Percentiles rank a stretch among this genome's conserved stretches.
These are phyloP conservation scores for Penelope pileata DNA, from an alignment of 2,113 vertebrate species.

Conservation along the genomic window DNA sequence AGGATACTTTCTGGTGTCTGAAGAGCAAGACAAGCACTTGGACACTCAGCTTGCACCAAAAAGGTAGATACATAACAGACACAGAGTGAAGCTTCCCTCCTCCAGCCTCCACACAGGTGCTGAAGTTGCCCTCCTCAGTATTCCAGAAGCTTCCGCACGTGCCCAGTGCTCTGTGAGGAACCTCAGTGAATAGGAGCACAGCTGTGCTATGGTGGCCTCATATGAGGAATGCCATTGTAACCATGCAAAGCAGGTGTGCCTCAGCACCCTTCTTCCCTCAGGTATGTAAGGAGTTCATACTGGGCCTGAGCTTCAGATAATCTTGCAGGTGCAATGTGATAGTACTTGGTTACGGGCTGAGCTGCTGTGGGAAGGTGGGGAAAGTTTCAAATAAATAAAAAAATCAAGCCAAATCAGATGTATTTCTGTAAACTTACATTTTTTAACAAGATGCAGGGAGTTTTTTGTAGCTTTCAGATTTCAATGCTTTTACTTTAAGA, in stretches of 20 bases:
- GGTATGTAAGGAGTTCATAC: fast-evolving
- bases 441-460: not conserved
- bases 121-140: fast-evolving
- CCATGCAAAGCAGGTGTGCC: too few relatives aligned
- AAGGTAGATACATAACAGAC: fast-evolving
- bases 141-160: not conserved
- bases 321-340: fast-evolving
- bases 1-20: fast-evolving
- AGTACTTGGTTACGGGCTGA: too few relatives aligned
- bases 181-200: not conserved
- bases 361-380: not conserved
- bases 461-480: too few relatives aligned
- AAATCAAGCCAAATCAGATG: not conserved
- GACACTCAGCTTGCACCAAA: fast-evolving
- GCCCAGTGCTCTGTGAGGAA: not conserved
- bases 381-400: not conserved
- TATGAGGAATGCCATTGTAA: not conserved
- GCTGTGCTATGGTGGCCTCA: fast-evolving
- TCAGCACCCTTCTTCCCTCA: not conserved
- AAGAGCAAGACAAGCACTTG: fast-evolving
- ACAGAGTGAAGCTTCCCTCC: fast-evolving
- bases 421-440: fast-evolving
- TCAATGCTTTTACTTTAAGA: not conserved
- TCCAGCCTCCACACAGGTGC: not conserved
- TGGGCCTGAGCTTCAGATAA: too few relatives aligned